A percentile compares a stretch with the other conserved stretches of the same genome.
phyloP scores from a whole-genome alignment of 37 sponge, comb jelly and placozoan species.

The Lycopodina hypogea region DNA sequence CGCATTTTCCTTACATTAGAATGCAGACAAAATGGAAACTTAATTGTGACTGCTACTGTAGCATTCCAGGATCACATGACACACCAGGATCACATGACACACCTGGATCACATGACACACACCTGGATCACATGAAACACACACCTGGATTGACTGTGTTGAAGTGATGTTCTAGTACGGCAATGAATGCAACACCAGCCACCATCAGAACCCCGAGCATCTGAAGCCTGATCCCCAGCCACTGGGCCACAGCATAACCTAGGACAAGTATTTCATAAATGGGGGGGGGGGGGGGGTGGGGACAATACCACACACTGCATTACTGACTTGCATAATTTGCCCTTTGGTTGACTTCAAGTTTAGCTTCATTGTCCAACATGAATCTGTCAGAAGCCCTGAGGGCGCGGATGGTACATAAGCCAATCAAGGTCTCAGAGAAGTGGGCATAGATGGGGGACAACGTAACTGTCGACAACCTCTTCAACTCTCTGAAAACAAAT shows the following conservation, averaged over 20 bases:
- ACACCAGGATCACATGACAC: too few species aligned
- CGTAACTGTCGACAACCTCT: slow-evolving; percentile 87
- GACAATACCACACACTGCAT: not conserved
- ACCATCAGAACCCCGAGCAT: slow-evolving; percentile 88
- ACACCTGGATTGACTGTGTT: slow-evolving; percentile 84
- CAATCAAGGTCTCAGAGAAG: slow-evolving; percentile 89
- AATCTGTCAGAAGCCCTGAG: slow-evolving; percentile 69
- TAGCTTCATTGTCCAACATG: slow-evolving; percentile 60
- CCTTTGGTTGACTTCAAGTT: slow-evolving; percentile 80
- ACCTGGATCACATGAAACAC: too few species aligned
- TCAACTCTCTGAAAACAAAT: slow-evolving; percentile 79
- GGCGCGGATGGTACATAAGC: slow-evolving; percentile 79
- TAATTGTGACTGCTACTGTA: too few species aligned
- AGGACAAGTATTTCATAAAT: not conserved
- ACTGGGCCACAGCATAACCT: slow-evolving; percentile 80
- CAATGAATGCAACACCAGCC: slow-evolving; percentile 80
- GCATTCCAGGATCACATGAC: too few species aligned
- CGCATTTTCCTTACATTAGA: too few species aligned
- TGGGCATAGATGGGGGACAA: slow-evolving; percentile 96
- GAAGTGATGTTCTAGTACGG: slow-evolving; percentile 90
- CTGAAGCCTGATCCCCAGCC: slow-evolving; percentile 90
- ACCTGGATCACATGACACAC: too few species aligned
- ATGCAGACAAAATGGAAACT: too few species aligned
- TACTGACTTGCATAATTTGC: slow-evolving; percentile 83
- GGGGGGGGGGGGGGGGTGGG: not conserved